phyloP scores from a whole-genome alignment of 2,113 vertebrate genomes.

The Willisornis vidua region DNA sequence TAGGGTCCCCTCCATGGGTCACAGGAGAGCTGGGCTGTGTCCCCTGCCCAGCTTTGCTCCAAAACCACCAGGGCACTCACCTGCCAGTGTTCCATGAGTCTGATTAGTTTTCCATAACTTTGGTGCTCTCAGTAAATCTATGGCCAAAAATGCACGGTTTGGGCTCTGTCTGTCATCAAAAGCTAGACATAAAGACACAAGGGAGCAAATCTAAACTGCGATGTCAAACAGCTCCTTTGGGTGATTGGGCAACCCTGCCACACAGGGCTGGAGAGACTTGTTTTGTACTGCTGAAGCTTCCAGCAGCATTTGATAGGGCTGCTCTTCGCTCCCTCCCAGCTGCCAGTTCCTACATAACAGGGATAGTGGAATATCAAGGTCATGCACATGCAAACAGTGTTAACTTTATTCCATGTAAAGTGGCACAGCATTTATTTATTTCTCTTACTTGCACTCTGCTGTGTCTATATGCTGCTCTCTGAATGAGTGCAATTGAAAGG shows the following conservation, averaged over 20 bases:
- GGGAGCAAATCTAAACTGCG: not conserved
- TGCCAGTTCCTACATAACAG: not conserved
- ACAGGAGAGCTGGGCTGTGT: not conserved
- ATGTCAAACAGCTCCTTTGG: not conserved
- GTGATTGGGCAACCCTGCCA: rapidly evolving
- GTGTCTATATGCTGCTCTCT: not conserved
- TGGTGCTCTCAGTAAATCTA: not conserved
- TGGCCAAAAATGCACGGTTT: not conserved
- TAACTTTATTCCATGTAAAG: not conserved
- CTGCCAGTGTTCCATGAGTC: rapidly evolving
- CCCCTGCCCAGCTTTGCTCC: not conserved
- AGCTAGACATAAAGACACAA: not conserved
- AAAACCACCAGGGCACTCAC: not conserved
- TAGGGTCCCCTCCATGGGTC: not conserved
- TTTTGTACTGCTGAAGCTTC: not conserved
- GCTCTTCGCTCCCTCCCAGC: not conserved
- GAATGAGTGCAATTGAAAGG: not conserved
- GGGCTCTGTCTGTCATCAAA: not conserved
- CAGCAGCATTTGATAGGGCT: not conserved
- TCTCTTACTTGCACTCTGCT: not conserved
- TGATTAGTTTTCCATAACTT: not conserved
- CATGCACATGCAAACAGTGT: not conserved
- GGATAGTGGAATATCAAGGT: not conserved
- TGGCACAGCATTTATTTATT: not conserved
- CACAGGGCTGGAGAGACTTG: rapidly evolving